These are phyloP conservation scores for Thryonomys swinderianus DNA, from an alignment of 2,113 vertebrate species.

Conservation along the genomic window DNA sequence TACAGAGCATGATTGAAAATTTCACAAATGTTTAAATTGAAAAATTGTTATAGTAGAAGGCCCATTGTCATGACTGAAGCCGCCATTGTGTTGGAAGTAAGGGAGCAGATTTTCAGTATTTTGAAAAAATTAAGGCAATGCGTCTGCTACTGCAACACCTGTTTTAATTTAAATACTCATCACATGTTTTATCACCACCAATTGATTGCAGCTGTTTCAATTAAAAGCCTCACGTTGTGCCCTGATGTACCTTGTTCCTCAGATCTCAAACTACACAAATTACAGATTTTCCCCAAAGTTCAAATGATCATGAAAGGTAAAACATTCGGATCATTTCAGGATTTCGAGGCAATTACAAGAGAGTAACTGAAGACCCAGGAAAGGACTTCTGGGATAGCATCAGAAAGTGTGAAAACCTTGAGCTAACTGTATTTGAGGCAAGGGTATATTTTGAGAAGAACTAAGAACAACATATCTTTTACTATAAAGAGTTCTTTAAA, in stretches of 20 bases:
- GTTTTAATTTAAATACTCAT: background rate
- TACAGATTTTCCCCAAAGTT: background rate
- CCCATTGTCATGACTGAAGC: background rate
- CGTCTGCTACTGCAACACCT: background rate
- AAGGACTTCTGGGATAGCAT: background rate
- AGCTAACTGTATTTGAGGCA: background rate
- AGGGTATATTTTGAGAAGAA: background rate
- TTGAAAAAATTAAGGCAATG: background rate
- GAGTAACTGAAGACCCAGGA: background rate
- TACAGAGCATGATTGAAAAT: background rate
- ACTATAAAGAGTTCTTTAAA: background rate
- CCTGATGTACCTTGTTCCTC: background rate
- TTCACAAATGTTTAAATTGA: background rate
- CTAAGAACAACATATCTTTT: background rate
- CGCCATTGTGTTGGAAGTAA: background rate
- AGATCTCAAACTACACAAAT: background rate
- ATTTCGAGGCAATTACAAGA: background rate
- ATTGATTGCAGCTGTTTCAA: background rate
- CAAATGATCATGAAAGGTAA: background rate
- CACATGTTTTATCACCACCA: background rate
- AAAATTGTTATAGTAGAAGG: background rate
- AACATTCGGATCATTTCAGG: background rate
- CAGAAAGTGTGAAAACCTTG: background rate
- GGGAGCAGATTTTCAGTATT: background rate
- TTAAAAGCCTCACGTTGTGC: background rate